phyloP scores from a whole-genome alignment of 2,113 vertebrate species.

The Beaufortia kweichowensis region DNA sequence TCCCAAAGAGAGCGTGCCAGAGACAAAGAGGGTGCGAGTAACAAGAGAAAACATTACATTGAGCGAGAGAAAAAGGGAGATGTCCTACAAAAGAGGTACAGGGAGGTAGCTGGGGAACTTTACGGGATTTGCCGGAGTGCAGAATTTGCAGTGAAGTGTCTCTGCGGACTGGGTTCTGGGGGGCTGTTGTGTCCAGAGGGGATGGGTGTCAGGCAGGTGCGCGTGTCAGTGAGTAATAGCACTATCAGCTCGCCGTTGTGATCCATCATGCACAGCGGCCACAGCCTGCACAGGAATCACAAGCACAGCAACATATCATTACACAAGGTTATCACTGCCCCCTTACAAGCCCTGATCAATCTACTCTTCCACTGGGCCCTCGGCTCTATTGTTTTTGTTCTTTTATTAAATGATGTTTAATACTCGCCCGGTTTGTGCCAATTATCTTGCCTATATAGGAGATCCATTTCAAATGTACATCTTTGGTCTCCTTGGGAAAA shows the following conservation, averaged over 20 bases:
- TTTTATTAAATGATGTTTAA: constrained; percentile 12
- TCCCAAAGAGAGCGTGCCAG: not conserved
- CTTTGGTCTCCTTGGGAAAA: no score
- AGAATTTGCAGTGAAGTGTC: constrained; percentile 72
- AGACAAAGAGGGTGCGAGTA: no score
- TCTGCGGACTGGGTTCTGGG: constrained; percentile 75
- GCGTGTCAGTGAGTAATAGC: constrained; percentile 96
- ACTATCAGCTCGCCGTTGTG: constrained; percentile 91
- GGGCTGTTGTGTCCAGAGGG: constrained; percentile 76
- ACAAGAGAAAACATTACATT: constrained; percentile 34
- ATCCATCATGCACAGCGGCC: constrained; percentile 90
- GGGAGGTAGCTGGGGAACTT: constrained; percentile 68
- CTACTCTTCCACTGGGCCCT: constrained; percentile 70
- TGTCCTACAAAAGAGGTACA: constrained; percentile 71
- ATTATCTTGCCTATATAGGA: not conserved
- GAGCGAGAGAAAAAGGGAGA: constrained; percentile 40
- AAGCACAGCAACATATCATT: constrained; percentile 89
- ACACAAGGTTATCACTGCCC: constrained; percentile 88
- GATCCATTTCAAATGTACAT: not conserved
- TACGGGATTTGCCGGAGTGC: constrained; percentile 65
- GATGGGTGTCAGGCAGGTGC: constrained; percentile 86
- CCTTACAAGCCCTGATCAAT: constrained; percentile 86
- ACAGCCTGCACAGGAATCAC: constrained; percentile 75
- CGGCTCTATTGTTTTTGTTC: constrained; percentile 55
- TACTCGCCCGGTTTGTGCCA: not conserved